phyloP scores from a whole-genome alignment of 2,797 vertebrate genomes.

The Syncerus caffer region DNA sequence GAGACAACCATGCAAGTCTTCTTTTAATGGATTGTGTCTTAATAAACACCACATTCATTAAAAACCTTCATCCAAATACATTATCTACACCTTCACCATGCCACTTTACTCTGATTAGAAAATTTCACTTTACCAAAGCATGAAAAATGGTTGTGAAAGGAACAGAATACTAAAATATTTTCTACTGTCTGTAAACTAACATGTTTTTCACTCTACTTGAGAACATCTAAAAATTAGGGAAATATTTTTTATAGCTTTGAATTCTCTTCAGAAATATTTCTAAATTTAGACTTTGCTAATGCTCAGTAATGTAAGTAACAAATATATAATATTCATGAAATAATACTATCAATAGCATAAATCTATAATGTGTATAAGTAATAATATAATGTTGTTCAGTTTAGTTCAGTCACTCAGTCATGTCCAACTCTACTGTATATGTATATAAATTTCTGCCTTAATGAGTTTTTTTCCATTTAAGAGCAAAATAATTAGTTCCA shows the following conservation, averaged over 20 bases:
- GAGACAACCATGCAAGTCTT: conserved; percentile 66
- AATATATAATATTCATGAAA: not conserved
- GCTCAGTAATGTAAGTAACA: not conserved
- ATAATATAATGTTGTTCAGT: not conserved
- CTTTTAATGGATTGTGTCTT: conserved; percentile 77
- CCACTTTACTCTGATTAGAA: conserved; percentile 75
- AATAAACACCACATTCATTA: conserved; percentile 80
- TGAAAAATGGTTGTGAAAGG: conserved; percentile 72
- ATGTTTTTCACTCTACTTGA: conserved; percentile 49
- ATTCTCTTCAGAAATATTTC: not conserved
- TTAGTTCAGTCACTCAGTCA: no score
- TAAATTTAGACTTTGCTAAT: not conserved
- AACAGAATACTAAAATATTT: conserved; percentile 60
- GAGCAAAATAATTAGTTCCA: not conserved
- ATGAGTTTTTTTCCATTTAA: not conserved
- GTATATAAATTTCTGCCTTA: not conserved
- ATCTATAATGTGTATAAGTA: not conserved
- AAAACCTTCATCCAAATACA: conserved; percentile 72
- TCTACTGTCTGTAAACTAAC: conserved; percentile 42
- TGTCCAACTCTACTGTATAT: not conserved
- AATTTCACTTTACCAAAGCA: conserved; percentile 75
- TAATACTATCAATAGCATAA: not conserved
- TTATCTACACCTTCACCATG: conserved; percentile 69
- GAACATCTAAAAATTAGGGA: conserved; percentile 44
- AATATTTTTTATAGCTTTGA: conserved; percentile 32